Base-by-base conservation (phyloP, 1,140 invertebrate genomes). In the Drosophila mayri region DNA sequence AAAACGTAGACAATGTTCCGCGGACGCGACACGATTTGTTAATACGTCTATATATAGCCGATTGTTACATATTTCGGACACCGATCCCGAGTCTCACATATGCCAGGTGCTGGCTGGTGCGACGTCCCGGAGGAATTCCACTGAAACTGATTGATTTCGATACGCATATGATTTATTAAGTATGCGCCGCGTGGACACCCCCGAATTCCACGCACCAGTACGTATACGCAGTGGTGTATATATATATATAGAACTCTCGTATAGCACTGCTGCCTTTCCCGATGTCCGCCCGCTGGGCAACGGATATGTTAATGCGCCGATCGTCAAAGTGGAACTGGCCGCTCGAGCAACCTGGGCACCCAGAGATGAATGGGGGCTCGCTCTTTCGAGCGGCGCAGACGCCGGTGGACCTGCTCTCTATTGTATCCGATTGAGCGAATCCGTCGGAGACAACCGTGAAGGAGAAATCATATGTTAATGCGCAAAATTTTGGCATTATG, bases 241-340 rank as follows among this genome's bases (percentile, higher is more conserved):
- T 30, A 8, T 30, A 76, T 76, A 76, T 81, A 72, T 79, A 81
- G 66, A 79, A 73, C 52, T 50, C 55, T 60, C 68, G 76, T 66
- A 73, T 64, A 52, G 49, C 32, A 25, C 40, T 18, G 25, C 16
- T 49, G 16, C 46, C 12, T 37, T 62, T 46, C 32, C n/a, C 16
- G 22, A 41, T 73, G 58, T 70, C 38, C 66, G 68, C 54, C 78
- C 62, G 83, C 63, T 86, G 88, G 88, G 88, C 88, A 91, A 91
- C 88, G 88, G 88, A 91, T 87, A 91, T 92, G 90, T 92, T 81
- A 76, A 82, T 84, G 79, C 79, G 81, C 63, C 91, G 91, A 92
- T 92, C 86, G 87, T 78, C 91, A 74, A 83, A 81, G 75, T 88
- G 75, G 73, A 82, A 92, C 91, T 92, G 90, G 41, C 47, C 49